Evolutionary conservation across 2,797 vertebrate genomes (phyloP).

Genomic region (Coilia nasus): DNA sequence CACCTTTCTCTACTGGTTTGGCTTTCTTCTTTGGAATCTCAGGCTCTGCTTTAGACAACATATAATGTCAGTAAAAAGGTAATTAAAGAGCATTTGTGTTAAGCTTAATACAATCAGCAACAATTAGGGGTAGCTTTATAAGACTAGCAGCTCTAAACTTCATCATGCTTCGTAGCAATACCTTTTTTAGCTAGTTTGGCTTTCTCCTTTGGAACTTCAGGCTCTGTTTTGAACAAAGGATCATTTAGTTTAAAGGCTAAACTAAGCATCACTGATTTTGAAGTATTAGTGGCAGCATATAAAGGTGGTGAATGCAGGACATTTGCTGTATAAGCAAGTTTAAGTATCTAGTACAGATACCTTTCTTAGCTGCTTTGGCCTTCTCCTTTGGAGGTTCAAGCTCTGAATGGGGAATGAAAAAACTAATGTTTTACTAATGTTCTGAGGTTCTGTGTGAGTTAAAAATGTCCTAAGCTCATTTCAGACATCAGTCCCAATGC

Average conservation of each 20-base stretch:
- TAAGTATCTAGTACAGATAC: not conserved
- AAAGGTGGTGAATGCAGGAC: not conserved
- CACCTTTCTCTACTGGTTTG: conserved; percentile 39
- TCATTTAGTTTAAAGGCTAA: not conserved
- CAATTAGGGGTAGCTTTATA: no score
- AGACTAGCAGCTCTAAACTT: no score
- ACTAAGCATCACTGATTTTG: not conserved
- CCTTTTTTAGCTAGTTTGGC: no score
- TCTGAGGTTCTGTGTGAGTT: no score
- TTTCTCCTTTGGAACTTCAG: no score
- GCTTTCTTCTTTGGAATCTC: not conserved
- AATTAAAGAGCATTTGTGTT: no score
- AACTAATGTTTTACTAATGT: no score
- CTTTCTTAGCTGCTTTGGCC: not conserved
- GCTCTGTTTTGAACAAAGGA: not conserved
- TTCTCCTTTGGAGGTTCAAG: conserved; percentile 1
- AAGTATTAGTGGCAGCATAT: not conserved
- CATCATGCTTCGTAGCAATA: no score
- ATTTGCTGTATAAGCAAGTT: not conserved
- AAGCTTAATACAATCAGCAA: no score
- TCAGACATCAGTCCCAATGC: no score
- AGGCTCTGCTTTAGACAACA: conserved; percentile 27
- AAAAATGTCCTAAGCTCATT: no score
- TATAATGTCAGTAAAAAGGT: not conserved
- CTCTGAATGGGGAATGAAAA: not conserved